Evolutionary conservation across 2,113 vertebrate genomes (phyloP).

Genomic region (Myrmecobius fasciatus): DNA sequence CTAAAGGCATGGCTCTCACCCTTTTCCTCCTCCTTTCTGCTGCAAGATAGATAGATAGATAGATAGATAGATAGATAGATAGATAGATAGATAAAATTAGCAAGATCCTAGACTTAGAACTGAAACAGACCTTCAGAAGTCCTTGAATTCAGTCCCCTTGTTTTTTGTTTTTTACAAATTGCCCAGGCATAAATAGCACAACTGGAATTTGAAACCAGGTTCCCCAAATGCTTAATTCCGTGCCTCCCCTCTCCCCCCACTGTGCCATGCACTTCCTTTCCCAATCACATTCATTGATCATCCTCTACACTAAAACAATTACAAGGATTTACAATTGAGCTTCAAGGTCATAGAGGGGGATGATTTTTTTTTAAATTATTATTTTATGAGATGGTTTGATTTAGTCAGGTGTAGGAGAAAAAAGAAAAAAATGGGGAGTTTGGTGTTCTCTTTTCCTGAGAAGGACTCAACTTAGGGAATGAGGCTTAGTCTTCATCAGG

Average conservation of each 20-base stretch:
- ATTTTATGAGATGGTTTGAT: not conserved
- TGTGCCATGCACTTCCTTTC: not conserved
- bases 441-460: not conserved
- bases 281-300: not conserved
- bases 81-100: not conserved
- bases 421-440: not conserved
- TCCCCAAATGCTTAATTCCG: not conserved
- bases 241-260: too few species aligned
- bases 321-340: not conserved
- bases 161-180: not conserved
- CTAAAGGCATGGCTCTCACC: not conserved
- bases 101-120: not conserved
- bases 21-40: not conserved
- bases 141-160: not conserved
- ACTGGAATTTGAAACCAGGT: not conserved
- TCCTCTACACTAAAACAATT: not conserved
- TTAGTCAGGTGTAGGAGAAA: rapidly evolving
- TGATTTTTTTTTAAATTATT: not conserved
- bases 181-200: not conserved
- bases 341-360: not conserved
- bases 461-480: not conserved
- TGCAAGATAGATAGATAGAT: not conserved
- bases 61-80: too few species aligned
- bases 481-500: not conserved
- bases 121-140: not conserved